Base-by-base conservation (phyloP, 2,797 vertebrate genomes). In the Fringilla coelebs region DNA sequence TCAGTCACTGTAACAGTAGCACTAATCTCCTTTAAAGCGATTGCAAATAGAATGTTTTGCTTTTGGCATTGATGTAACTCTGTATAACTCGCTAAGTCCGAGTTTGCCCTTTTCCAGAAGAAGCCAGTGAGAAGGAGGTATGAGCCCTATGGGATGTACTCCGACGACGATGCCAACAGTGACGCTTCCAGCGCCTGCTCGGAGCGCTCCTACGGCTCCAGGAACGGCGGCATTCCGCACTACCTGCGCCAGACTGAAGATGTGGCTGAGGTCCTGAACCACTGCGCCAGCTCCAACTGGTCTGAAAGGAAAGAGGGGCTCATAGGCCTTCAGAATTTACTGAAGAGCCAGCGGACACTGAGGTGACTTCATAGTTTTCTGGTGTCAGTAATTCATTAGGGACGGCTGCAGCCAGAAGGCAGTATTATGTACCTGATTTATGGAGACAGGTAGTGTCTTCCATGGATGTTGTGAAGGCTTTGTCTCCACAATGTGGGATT, bases 221-320 rank as follows among this genome's bases (percentile, higher is more conserved):
- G 99, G 41, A 99, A 99, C 0, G 99, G 99, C 10, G 99, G 99
- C 52, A 98, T 99, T 49, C 99, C 99, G 0, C 99, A 99, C 88
- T 99, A 99, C 94, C 97, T 99, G 96, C 98, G 99, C 0, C 99
- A 99, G 97, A 99, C 99, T 0, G 99, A 99, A 87, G 99, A 99
- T 6, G 99, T 99, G 91, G 99, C 99, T 0, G 99, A 99, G 97
- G 99, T 99, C 82, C 98, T 99, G 60, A 99, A 99, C 97, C 99
- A 99, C 97, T 99, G 99, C 25, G 99, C 99, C 94, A 99, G 99
- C 97, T 99, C 99, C 96, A 99, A 99, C 98, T 99, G 99, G 99
- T 99, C 99, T 2, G 99, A 99, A 95, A 98, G 99, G 95, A 99
- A 99, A 78, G 99, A 99, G 90, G 99, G 99, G 2, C 98, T 99